Conservation (phyloP, 2,888 invertebrate genomes). For the Xestia ashworthii region DNA sequence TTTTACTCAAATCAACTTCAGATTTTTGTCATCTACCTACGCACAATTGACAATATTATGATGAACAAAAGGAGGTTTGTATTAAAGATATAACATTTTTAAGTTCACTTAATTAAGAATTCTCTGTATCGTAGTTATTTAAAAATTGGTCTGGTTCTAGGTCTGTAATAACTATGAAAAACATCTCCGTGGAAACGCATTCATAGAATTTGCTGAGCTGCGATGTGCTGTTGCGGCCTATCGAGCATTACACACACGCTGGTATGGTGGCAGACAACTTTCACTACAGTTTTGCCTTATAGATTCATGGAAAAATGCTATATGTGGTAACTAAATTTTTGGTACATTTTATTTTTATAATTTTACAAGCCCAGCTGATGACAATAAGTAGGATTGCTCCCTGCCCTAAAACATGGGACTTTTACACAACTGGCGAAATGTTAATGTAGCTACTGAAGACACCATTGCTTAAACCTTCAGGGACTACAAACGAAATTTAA, state of each 20-base stretch:
- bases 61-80: slow-evolving; percentile 39
- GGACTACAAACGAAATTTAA: neutral
- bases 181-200: slow-evolving; percentile 97
- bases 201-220: slow-evolving; percentile 93
- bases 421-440: neutral
- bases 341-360: neutral
- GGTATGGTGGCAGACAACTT: slow-evolving; percentile 96
- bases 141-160: slow-evolving; percentile 66
- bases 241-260: slow-evolving; percentile 94
- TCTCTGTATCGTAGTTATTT: neutral
- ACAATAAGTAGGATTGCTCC: neutral
- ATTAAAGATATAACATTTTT: neutral
- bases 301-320: slow-evolving; percentile 95
- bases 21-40: slow-evolving; percentile 42
- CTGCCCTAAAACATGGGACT: neutral
- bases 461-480: neutral
- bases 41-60: neutral
- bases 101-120: neutral
- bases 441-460: neutral
- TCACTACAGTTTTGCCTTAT: slow-evolving; percentile 95
- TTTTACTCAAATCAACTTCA: slow-evolving; percentile 56
- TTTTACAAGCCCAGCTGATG: neutral
- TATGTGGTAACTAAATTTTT: slow-evolving; percentile 93
- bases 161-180: slow-evolving; percentile 95
- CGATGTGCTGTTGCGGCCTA: slow-evolving; percentile 94